Evolutionary conservation across 2,113 vertebrate species (phyloP).

Genomic region (Lophura nycthemera): DNA sequence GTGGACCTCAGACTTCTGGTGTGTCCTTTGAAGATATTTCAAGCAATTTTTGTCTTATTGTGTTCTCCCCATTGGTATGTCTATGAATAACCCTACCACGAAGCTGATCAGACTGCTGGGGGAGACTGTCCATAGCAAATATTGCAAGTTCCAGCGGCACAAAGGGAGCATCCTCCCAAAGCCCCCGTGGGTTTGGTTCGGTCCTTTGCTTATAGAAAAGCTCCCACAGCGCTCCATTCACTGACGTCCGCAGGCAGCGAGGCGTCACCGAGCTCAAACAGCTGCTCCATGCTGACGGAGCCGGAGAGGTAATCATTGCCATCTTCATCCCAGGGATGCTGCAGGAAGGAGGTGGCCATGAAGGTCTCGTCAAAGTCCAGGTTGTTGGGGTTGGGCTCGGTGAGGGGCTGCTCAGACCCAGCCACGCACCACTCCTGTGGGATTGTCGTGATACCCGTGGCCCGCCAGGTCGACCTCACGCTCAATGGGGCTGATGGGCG

Average conservation of each 20-base stretch:
- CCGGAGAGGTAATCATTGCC: conserved; percentile 80
- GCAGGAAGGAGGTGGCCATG: conserved; percentile 89
- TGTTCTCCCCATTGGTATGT: not conserved
- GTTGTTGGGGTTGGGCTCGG: conserved; percentile 74
- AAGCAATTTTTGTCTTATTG: not conserved
- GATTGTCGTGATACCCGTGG: conserved; percentile 74
- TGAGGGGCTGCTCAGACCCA: conserved; percentile 59
- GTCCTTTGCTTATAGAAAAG: conserved; percentile 79
- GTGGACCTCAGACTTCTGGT: not conserved
- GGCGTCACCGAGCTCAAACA: conserved; percentile 83
- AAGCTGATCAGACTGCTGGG: not conserved
- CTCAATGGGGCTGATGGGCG: conserved; percentile 79
- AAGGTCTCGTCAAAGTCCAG: conserved; percentile 91
- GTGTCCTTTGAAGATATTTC: conserved; percentile 15
- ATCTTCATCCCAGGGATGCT: conserved; percentile 90
- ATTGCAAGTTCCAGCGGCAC: not conserved
- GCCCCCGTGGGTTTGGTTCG: not conserved
- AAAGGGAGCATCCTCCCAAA: not conserved
- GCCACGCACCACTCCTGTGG: conserved; percentile 74
- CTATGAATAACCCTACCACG: not conserved
- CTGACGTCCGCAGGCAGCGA: conserved; percentile 76
- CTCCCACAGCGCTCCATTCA: conserved; percentile 80
- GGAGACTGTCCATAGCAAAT: conserved; percentile 8
- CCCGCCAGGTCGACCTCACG: conserved; percentile 78
- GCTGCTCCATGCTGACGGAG: conserved; percentile 83